Percentiles rank a stretch among this genome's conserved stretches.
These are phyloP conservation scores for Hylyphantes graminicola DNA, from an alignment of 1,140 invertebrate genomes.

Conservation along the genomic window DNA sequence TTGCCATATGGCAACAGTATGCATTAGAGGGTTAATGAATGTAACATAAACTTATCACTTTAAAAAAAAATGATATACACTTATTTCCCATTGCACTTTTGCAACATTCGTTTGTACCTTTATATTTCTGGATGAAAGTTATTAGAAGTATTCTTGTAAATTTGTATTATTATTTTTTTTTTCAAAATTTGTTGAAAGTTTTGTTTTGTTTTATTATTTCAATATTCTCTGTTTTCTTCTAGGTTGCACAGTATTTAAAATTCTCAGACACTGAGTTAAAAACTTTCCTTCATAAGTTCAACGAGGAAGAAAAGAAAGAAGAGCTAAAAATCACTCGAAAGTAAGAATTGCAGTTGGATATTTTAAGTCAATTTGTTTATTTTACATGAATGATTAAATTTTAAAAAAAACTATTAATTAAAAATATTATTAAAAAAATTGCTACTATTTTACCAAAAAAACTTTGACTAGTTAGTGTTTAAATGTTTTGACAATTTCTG, in stretches of 20 bases:
- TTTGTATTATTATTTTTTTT: background rate
- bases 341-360: slow-evolving; percentile 68
- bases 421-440: too few species aligned
- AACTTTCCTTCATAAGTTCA: slow-evolving; percentile 82
- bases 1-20: too few species aligned
- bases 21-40: too few species aligned
- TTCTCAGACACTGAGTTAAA: slow-evolving; percentile 81
- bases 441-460: too few species aligned
- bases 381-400: background rate
- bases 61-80: too few species aligned
- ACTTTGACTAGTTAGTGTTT: too few species aligned
- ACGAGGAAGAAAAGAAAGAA: slow-evolving; percentile 81
- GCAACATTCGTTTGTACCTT: too few species aligned
- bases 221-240: slow-evolving; percentile 9
- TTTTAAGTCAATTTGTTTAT: too few species aligned
- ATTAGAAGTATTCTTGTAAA: background rate
- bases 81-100: too few species aligned
- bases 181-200: background rate
- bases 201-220: background rate
- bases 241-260: slow-evolving; percentile 85
- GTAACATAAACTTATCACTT: too few species aligned
- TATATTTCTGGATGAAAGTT: too few species aligned
- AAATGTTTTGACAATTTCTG: too few species aligned
- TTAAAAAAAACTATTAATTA: background rate
- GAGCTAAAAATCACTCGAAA: slow-evolving; percentile 77